Conservation (phyloP, 2,888 invertebrate genomes). For the Mythimna albipuncta region DNA sequence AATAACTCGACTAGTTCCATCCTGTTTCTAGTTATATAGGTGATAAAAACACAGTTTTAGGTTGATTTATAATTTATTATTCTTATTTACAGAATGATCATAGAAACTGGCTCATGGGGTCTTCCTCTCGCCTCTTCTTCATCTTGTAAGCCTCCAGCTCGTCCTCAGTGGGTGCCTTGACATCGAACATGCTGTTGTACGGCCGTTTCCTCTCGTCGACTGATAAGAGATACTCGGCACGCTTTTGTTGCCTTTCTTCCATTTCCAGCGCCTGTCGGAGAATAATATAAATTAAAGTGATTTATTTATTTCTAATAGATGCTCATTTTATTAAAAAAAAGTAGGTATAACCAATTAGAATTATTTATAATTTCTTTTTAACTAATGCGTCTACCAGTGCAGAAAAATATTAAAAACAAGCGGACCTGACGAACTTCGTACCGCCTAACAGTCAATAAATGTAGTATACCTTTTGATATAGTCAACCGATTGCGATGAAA, state of each 20-base stretch:
- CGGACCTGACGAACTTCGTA: too few relatives aligned
- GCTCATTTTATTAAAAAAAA: too few relatives aligned
- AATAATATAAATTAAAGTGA: not conserved
- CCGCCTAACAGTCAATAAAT: too few relatives aligned
- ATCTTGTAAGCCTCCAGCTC: slow-evolving; percentile 98
- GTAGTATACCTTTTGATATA: too few relatives aligned
- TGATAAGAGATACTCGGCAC: slow-evolving; percentile 92
- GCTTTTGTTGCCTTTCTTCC: slow-evolving; percentile 91
- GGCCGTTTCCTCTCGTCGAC: slow-evolving; percentile 97
- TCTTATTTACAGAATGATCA: slow-evolving; percentile 60
- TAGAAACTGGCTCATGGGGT: slow-evolving; percentile 97
- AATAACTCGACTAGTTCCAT: slow-evolving; percentile 11
- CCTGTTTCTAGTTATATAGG: slow-evolving; percentile 1
- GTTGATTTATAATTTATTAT: slow-evolving; percentile 32
- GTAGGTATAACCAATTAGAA: too few relatives aligned
- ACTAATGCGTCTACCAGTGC: too few relatives aligned
- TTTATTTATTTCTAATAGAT: too few relatives aligned
- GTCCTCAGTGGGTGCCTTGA: slow-evolving; percentile 96
- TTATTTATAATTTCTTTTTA: too few relatives aligned
- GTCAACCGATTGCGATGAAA: too few relatives aligned
- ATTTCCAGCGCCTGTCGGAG: slow-evolving; percentile 90
- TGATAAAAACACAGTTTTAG: slow-evolving; percentile 19
- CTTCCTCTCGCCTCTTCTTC: slow-evolving; percentile 95
- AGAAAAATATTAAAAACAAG: too few relatives aligned
- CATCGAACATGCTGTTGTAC: slow-evolving; percentile 97